phyloP scores from a whole-genome alignment of 2,888 invertebrate species.

The Cataglyphis altisquamis region DNA sequence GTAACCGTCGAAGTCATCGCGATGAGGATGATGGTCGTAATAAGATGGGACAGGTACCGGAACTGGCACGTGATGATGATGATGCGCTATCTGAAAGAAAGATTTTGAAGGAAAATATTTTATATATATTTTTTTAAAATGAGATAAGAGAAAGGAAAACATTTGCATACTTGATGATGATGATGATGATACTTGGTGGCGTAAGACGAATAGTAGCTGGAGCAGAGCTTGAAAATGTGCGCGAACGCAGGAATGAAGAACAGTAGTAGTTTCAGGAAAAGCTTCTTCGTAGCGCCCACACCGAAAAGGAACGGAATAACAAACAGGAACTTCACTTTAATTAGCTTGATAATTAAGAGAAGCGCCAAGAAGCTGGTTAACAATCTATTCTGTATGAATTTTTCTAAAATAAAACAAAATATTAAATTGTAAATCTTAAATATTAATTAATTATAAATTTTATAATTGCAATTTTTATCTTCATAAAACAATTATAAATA shows the following conservation, averaged over 20 bases:
- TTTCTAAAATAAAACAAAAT: slow-evolving; percentile 87
- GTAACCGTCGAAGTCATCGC: slow-evolving; percentile 82
- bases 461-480: neutral
- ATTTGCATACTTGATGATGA: slow-evolving; percentile 88
- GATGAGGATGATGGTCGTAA: slow-evolving; percentile 81
- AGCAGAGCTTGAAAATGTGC: slow-evolving; percentile 94
- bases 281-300: slow-evolving; percentile 93
- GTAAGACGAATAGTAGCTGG: slow-evolving; percentile 92
- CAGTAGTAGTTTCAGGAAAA: slow-evolving; percentile 92
- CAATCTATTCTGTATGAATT: slow-evolving; percentile 92
- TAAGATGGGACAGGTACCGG: slow-evolving; percentile 84
- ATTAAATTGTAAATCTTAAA: neutral
- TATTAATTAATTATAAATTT: neutral
- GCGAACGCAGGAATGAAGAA: slow-evolving; percentile 94
- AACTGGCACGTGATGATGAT: slow-evolving; percentile 89
- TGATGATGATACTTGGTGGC: slow-evolving; percentile 93
- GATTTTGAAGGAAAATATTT: neutral
- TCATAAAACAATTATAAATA: neutral
- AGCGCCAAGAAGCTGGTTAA: slow-evolving; percentile 92
- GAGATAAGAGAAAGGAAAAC: neutral
- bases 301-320: slow-evolving; percentile 93
- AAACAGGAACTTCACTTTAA: slow-evolving; percentile 93
- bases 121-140: neutral
- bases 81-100: slow-evolving; percentile 90
- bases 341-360: slow-evolving; percentile 92